Evolutionary conservation across 2,797 vertebrate species (phyloP), one percentile per base, ranked within the genome.

Genomic region (Pseudotriccus pelzelni): DNA sequence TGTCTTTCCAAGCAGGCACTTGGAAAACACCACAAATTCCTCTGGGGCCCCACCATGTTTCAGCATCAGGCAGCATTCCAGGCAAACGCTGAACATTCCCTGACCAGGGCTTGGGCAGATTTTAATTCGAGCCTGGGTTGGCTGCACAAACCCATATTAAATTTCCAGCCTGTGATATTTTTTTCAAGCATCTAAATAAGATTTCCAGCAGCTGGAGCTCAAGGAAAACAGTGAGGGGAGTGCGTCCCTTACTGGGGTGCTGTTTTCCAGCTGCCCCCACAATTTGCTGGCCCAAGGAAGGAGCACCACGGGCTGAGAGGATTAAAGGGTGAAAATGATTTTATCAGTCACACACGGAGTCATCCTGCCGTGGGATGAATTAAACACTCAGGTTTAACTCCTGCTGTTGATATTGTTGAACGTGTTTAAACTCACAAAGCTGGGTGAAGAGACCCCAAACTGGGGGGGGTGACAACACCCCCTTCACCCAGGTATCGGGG

Each of bases 151-250:
- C 58, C 17, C n/a, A 0, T 55, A 41, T 56, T 63, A 19, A 47
- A 80, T 88, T 90, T 75, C 60, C 60, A 87, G 69, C 18, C 76
- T 5, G 3, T 47, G 83, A 16, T 70, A 72, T 37, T 47, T 81
- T 64, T 80, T 64, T 62, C 60, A 83, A 83, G 69, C 56, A 44
- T 43, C n/a, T 77, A 86, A 88, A 39, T 53, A 80, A 70, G 52
- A 67, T 47, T 77, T 68, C 53, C 73, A 91, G 78, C 60, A 90
- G 89, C 77, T 64, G 37, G 13, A 56, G 74, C 30, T 75, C 58
- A 76, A 81, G 53, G 70, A 52, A 14, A 60, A 36, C 32, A 68
- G 66, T 14, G 3, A 1, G 53, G 36, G 36, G 27, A 70, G 37
- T 6, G 5, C 3, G 34, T 32, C n/a, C 17, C 24, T 56, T 59